Evolutionary conservation across 2,797 vertebrate species (phyloP).

Genomic region (Trichosurus vulpecula): DNA sequence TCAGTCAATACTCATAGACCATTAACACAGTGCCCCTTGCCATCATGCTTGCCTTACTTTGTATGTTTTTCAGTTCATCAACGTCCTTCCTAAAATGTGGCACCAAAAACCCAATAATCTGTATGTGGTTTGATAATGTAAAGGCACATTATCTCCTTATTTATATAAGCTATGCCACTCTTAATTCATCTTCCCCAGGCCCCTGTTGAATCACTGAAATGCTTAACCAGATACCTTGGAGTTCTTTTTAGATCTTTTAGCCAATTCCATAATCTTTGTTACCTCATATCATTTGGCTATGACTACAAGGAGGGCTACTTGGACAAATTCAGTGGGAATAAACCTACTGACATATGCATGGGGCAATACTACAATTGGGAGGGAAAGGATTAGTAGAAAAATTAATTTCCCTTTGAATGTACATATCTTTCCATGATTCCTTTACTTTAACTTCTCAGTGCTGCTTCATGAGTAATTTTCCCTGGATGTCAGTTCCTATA

Average conservation of each 20-base stretch:
- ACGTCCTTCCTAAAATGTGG: background rate
- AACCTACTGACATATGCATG: background rate
- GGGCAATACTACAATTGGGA: background rate
- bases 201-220: background rate
- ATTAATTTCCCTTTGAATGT: background rate
- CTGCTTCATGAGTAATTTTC: background rate
- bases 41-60: background rate
- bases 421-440: background rate
- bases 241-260: background rate
- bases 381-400: background rate
- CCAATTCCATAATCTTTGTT: background rate
- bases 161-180: background rate
- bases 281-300: background rate
- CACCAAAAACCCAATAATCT: background rate
- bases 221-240: background rate
- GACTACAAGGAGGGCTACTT: background rate
- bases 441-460: background rate
- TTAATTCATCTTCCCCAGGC: background rate
- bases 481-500: background rate
- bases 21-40: background rate
- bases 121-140: background rate
- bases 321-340: background rate
- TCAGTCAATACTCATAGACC: background rate
- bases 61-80: background rate
- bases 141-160: background rate